Evolutionary conservation across 2,888 invertebrate genomes (phyloP), one percentile per base, ranked within the genome.

Genomic region (Lasioglossum morio): DNA sequence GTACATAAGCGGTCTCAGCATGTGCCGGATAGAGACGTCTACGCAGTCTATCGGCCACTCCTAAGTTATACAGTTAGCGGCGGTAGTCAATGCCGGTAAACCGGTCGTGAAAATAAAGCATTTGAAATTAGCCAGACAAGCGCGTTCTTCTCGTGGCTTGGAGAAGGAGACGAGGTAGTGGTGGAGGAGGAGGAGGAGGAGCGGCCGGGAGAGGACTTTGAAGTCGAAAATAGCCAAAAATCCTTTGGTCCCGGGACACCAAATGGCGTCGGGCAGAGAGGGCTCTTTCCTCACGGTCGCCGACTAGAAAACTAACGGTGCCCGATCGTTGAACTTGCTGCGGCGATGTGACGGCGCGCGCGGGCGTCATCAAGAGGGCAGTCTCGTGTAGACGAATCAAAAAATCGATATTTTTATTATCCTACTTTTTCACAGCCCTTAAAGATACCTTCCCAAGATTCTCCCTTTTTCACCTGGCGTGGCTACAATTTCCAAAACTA

Each of bases 201-300:
- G 37, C 5, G 7, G 34, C 27, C 73, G 48, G 43, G 40, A 23
- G 73, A 73, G 74, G 66, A 88, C 89, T 91, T 91, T 89, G 86
- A 86, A 76, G 91, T 91, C 90, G 77, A 86, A 91, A 91, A 91
- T 91, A 91, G 91, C 91, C 91, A 86, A 91, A 91, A 91, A 91
- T 91, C 78, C 87, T 84, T 76, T 84, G 60, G 79, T 57, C 70
- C 48, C 53, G 60, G 30, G 70, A 63, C 53, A 73, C 5, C 63
- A 19, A 63, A 30, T 30, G 79, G 43, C 60, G 70, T 40, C 70
- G 70, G 70, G 23, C n/a, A 70, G 63, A 63, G 63, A 60, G 37
- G 53, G 57, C 40, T 84, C 76, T 60, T 84, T 72, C 53, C 79
- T 79, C 82, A 30, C 40, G 53, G 72, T 34, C 77, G 70, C 1